Conservation (phyloP, 1,140 invertebrate genomes). For the Drosophila bocki region DNA sequence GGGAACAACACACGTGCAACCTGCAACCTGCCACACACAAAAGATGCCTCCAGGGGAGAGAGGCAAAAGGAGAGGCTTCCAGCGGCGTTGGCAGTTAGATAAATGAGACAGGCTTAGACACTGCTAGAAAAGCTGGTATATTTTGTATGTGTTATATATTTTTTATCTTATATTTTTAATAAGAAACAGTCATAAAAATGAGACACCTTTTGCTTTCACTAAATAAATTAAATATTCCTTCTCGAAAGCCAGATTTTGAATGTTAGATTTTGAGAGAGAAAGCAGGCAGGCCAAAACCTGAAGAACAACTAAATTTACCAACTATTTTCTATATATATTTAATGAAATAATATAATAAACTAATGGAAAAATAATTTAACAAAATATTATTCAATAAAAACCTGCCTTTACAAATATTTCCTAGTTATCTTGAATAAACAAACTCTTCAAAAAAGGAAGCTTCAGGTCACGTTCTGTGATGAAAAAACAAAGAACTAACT, state of each 20-base stretch:
- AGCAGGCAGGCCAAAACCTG: neutral
- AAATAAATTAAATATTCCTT: neutral
- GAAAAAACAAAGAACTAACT: neutral
- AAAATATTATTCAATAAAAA: no score
- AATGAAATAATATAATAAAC: neutral
- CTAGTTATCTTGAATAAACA: neutral
- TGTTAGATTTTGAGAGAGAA: neutral
- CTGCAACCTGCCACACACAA: constrained; percentile 24
- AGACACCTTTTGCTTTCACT: neutral
- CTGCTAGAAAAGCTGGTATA: neutral
- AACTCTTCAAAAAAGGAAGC: neutral
- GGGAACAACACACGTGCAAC: constrained; percentile 40
- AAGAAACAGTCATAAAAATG: neutral
- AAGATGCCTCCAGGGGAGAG: constrained; percentile 13
- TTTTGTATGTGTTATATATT: neutral
- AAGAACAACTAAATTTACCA: neutral
- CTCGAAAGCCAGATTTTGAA: neutral
- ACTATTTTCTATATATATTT: neutral
- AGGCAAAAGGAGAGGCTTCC: neutral
- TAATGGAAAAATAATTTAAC: no score
- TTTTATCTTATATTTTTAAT: neutral
- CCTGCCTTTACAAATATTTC: neutral
- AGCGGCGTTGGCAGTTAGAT: constrained; percentile 15
- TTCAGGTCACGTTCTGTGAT: neutral
- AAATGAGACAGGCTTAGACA: constrained; percentile 9